Evolutionary conservation across 2,888 invertebrate species (phyloP), one percentile per base, ranked within the genome.

Genomic region (Cacoxenus indagator): DNA sequence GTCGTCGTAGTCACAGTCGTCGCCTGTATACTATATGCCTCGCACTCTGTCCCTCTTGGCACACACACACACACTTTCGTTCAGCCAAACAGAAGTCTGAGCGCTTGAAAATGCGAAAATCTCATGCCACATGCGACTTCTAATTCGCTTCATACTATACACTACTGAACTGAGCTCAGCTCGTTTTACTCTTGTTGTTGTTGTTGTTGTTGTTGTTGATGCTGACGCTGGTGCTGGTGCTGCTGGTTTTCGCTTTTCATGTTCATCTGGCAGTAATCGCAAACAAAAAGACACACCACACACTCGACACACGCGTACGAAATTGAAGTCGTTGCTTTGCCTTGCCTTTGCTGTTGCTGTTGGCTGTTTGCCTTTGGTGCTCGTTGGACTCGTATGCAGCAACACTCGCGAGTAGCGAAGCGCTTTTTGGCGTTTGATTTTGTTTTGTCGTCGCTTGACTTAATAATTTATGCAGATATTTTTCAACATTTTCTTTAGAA

Each of bases 341-440:
- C n/a, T n/a, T n/a, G n/a, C n/a, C n/a, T n/a, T n/a, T n/a, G n/a
- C n/a, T n/a, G n/a, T n/a, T n/a, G n/a, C n/a, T n/a, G n/a, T n/a
- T n/a, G n/a, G n/a, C n/a, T n/a, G n/a, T n/a, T n/a, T n/a, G n/a
- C n/a, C n/a, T n/a, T 4, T 17, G 4, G n/a, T 57, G 29, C 27
- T 14, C 8, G 24, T 27, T 27, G 51, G 17, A 17, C 48, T 48
- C 6, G 48, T 17, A 64, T 69, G 75, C 68, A 78, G 76, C 77
- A 71, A 74, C 83, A 17, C 48, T 48, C 6, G 48, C 31, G 61
- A 68, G 75, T 67, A 78, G 76, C 77, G 71, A 74, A 81, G 79
- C 82, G 82, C 79, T 82, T 79, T 81, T 74, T 73, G 5, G 69
- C 73, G 78, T 71, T 82, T 74, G 31, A 31, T 31, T 70, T 70